Percentiles rank a stretch among this genome's conserved stretches.
These are phyloP conservation scores for Proteles cristata DNA, from an alignment of 2,113 vertebrate genomes.

Conservation along the genomic window DNA sequence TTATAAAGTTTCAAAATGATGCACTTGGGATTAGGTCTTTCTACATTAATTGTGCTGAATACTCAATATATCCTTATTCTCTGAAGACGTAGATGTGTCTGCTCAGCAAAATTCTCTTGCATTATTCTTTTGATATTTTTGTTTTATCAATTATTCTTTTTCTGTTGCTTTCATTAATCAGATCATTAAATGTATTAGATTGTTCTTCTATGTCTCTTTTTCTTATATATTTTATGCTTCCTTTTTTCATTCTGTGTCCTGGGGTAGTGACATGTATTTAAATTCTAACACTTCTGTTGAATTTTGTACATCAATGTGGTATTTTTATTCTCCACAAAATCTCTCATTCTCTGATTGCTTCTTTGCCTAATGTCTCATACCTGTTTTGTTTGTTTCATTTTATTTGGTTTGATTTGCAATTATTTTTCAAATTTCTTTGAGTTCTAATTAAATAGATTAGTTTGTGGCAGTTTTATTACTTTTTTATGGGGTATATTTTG, in stretches of 20 bases:
- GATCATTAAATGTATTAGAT: neutral
- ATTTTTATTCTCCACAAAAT: neutral
- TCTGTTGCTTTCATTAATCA: neutral
- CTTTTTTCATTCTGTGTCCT: neutral
- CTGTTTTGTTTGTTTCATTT: neutral
- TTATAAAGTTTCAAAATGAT: neutral
- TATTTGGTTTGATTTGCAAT: neutral
- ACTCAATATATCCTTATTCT: neutral
- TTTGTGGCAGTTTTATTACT: neutral
- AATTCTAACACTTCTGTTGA: neutral
- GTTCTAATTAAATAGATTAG: slow-evolving; percentile 1
- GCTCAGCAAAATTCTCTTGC: neutral
- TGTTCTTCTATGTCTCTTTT: neutral
- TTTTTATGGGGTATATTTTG: neutral
- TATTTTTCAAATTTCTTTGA: neutral
- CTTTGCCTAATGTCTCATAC: neutral
- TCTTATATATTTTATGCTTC: neutral
- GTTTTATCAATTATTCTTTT: neutral
- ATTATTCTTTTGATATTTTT: neutral
- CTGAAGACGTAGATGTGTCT: neutral
- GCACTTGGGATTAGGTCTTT: neutral
- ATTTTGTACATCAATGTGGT: neutral
- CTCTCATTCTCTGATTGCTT: neutral
- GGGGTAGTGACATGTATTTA: neutral
- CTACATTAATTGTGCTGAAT: neutral